These are phyloP conservation scores for Paraescarpia echinospica DNA, from an alignment of 1,140 invertebrate genomes.

Conservation along the genomic window DNA sequence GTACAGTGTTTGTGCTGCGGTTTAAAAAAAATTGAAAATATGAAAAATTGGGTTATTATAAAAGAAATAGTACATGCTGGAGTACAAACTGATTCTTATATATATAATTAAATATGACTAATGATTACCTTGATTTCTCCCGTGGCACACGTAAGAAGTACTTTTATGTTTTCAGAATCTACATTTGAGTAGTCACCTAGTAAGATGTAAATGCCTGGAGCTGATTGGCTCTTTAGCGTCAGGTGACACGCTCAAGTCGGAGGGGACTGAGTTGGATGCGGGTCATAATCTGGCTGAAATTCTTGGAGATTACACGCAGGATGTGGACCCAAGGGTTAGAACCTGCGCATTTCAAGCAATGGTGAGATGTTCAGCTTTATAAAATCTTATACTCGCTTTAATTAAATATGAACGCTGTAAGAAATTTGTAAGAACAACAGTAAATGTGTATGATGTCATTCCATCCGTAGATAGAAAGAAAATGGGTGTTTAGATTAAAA, in stretches of 20 bases:
- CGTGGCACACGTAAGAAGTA: background rate
- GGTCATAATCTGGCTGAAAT: conserved; percentile 33
- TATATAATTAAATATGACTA: background rate
- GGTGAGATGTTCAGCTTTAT: conserved; percentile 61
- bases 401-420: no score
- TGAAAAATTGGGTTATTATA: no score
- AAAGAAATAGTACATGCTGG: no score
- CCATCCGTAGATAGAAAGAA: background rate
- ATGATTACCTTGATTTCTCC: background rate
- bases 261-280: conserved; percentile 28
- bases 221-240: conserved; percentile 63
- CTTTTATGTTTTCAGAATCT: conserved; percentile 63
- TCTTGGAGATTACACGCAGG: conserved; percentile 44
- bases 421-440: no score
- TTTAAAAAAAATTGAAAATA: no score
- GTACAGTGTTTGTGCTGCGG: no score
- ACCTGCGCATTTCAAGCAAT: conserved; percentile 84
- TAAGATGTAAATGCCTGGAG: conserved; percentile 77
- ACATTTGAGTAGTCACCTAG: conserved; percentile 72
- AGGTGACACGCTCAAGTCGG: conserved; percentile 28
- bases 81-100: conserved; percentile 38
- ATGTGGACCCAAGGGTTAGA: conserved; percentile 87
- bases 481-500: conserved; percentile 4
- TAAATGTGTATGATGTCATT: background rate
- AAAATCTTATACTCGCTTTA: background rate